These are phyloP conservation scores for Rhegmatorhina hoffmannsi DNA, from an alignment of 2,113 vertebrate species.

Conservation along the genomic window DNA sequence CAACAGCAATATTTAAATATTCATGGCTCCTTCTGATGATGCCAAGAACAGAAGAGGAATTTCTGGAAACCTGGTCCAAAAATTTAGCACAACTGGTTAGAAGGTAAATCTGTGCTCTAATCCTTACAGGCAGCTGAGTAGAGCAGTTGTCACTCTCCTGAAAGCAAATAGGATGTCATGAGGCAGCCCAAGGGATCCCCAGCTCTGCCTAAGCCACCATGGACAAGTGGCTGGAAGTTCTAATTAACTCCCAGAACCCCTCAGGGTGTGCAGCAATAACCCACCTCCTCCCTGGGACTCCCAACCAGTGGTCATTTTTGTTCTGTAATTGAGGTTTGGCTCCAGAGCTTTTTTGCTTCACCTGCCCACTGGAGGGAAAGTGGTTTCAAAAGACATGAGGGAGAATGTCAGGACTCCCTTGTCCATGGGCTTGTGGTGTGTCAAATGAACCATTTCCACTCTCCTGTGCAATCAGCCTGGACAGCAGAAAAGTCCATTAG, in stretches of 20 bases:
- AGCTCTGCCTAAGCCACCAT: fast-evolving
- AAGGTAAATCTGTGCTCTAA: neutral
- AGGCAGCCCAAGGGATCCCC: neutral
- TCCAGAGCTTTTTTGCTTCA: neutral
- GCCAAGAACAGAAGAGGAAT: neutral
- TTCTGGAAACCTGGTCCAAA: neutral
- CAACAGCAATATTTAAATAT: neutral
- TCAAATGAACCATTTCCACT: neutral
- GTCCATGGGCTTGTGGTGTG: fast-evolving
- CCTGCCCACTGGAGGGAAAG: neutral
- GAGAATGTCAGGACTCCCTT: neutral
- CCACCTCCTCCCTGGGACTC: neutral
- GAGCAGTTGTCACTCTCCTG: fast-evolving
- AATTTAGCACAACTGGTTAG: too few relatives aligned
- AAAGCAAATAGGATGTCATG: neutral
- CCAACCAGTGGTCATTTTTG: neutral
- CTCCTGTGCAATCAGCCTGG: neutral
- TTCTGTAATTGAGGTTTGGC: neutral
- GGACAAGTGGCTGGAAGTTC: neutral
- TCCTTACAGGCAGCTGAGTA: neutral
- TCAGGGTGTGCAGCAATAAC: neutral
- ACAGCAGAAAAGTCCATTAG: neutral
- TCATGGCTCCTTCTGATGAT: neutral
- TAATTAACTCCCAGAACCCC: neutral
- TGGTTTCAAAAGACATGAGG: neutral